Percentiles rank a stretch among this genome's conserved stretches.
These are phyloP conservation scores for Picathartes gymnocephalus DNA, from an alignment of 2,113 vertebrate species.

Conservation along the genomic window DNA sequence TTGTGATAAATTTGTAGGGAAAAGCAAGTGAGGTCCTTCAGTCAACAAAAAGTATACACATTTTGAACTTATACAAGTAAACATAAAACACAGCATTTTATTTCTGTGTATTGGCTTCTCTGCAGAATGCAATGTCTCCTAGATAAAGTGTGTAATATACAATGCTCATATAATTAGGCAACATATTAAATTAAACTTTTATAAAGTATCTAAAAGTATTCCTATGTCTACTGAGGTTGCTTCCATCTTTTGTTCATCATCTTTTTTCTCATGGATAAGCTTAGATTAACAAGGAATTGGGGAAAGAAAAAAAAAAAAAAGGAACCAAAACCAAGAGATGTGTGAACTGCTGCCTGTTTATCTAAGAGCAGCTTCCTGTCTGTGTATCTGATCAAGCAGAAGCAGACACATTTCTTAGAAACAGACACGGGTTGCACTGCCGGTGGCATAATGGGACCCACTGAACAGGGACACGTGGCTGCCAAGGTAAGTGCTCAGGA, in stretches of 20 bases:
- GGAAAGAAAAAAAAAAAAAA: background rate
- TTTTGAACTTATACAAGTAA: background rate
- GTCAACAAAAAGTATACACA: background rate
- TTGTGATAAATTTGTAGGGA: background rate
- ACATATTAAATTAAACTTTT: background rate
- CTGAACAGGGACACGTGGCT: background rate
- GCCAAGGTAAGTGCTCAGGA: slow-evolving; percentile 53
- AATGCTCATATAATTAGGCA: background rate
- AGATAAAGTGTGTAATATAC: background rate
- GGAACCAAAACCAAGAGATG: background rate
- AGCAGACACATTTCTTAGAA: slow-evolving; percentile 35
- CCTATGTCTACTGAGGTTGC: background rate
- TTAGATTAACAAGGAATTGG: background rate
- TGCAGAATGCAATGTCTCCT: background rate
- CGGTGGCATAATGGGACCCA: background rate
- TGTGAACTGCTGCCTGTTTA: slow-evolving; percentile 45
- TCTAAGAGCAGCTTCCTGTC: slow-evolving; percentile 67
- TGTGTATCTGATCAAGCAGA: background rate
- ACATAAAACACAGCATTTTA: background rate
- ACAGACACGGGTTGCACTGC: background rate
- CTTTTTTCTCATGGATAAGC: background rate
- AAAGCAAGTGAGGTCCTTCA: background rate
- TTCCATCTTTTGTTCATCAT: background rate
- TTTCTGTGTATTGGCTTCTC: background rate
- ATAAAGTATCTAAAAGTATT: background rate